Evolutionary conservation across 2,888 invertebrate genomes (phyloP).

Genomic region (Craniophora ligustri): DNA sequence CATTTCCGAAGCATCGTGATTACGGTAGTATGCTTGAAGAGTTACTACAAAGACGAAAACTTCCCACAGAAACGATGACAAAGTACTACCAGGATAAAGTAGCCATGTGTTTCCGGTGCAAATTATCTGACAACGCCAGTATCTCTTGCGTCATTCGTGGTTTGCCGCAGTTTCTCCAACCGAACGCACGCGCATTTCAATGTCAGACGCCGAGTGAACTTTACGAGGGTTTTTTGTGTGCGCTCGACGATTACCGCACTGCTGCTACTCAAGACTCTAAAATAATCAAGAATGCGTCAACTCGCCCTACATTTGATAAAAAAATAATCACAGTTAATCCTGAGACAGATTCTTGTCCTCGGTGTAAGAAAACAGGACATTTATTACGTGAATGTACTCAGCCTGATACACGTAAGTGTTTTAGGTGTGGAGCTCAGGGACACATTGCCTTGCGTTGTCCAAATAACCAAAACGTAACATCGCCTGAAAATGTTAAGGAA

Average conservation of each 20-base stretch:
- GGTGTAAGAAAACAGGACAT: constrained; percentile 1
- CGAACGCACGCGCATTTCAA: neutral
- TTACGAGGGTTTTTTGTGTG: neutral
- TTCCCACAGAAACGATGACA: constrained; percentile 1
- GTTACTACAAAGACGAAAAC: neutral
- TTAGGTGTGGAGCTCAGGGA: neutral
- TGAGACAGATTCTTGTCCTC: neutral
- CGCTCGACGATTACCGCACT: neutral
- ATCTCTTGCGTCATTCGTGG: neutral
- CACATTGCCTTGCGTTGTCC: neutral
- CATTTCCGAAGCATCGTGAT: constrained; percentile 1
- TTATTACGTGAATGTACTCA: neutral
- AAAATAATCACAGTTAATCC: neutral
- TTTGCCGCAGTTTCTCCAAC: neutral
- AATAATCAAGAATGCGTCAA: neutral
- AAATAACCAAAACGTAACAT: neutral
- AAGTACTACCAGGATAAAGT: constrained; percentile 6
- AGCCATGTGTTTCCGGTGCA: constrained; percentile 2
- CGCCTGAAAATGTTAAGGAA: neutral
- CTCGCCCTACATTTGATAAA: no score
- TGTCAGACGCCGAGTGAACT: neutral
- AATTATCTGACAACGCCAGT: neutral
- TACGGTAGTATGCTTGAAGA: neutral
- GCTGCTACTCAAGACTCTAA: neutral
- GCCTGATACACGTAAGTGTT: neutral